Conservation (phyloP, 1,140 invertebrate genomes). For the Himalopsyche phryganea region DNA sequence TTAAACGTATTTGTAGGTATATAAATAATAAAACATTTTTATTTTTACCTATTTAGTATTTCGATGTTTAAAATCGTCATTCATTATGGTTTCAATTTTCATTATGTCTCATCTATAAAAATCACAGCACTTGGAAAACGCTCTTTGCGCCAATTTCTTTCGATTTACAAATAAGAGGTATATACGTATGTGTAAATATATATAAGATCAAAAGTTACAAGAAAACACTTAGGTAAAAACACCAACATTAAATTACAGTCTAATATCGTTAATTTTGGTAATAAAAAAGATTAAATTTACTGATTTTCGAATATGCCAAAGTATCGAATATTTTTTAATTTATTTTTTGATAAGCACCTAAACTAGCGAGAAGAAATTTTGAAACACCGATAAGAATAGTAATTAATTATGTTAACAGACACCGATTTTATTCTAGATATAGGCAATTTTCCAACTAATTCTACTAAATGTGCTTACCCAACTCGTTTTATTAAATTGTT, state of each 20-base stretch:
- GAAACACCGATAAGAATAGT: slow-evolving; percentile 31
- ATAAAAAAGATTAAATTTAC: slow-evolving; percentile 23
- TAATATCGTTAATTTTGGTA: slow-evolving; percentile 29
- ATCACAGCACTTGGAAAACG: slow-evolving; percentile 39
- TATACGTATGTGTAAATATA: slow-evolving; percentile 26
- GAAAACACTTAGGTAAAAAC: slow-evolving; percentile 30
- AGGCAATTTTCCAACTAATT: slow-evolving; percentile 28
- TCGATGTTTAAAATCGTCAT: slow-evolving; percentile 54
- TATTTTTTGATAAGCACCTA: slow-evolving; percentile 34
- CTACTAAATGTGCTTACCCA: slow-evolving; percentile 21
- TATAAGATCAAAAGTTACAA: slow-evolving; percentile 21
- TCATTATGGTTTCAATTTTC: slow-evolving; percentile 40
- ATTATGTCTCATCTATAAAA: slow-evolving; percentile 46
- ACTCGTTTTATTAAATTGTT: slow-evolving; percentile 24
- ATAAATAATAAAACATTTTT: slow-evolving; percentile 35
- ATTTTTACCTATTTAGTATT: slow-evolving; percentile 37
- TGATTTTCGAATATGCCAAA: slow-evolving; percentile 25
- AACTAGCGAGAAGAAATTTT: slow-evolving; percentile 33
- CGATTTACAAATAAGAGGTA: slow-evolving; percentile 28
- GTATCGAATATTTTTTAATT: slow-evolving; percentile 17
- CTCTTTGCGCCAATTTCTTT: slow-evolving; percentile 37
- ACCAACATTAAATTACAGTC: slow-evolving; percentile 29
- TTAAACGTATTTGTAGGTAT: slow-evolving; percentile 33
- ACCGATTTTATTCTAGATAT: slow-evolving; percentile 32
- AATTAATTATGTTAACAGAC: slow-evolving; percentile 32